Conservation (phyloP, 1,140 invertebrate species). For the Phthorimaea operculella region DNA sequence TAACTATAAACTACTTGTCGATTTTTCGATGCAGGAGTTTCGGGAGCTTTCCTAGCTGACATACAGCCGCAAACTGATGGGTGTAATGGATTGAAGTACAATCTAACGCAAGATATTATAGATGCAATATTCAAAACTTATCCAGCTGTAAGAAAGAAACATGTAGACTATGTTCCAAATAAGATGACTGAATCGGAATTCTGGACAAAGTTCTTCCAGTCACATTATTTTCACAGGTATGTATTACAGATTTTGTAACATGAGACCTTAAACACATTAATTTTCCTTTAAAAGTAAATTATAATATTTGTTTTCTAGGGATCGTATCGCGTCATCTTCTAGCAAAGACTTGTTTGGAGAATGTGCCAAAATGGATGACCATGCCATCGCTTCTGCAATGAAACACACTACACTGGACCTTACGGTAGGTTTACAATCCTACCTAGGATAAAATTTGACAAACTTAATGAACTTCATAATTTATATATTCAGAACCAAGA, state of each 20-base stretch:
- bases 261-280: no score
- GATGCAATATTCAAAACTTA: slow-evolving; percentile 99
- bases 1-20: no score
- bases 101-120: slow-evolving; percentile 96
- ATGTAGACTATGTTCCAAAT: slow-evolving; percentile 94
- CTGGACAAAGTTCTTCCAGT: slow-evolving; percentile 99
- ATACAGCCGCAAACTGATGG: slow-evolving; percentile 98
- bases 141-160: slow-evolving; percentile 97
- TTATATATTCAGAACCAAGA: no score
- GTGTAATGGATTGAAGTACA: slow-evolving; percentile 96
- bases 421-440: slow-evolving; percentile 30
- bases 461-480: no score
- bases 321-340: slow-evolving; percentile 84
- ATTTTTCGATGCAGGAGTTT: slow-evolving; percentile 71
- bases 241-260: neutral
- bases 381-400: slow-evolving; percentile 81
- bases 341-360: slow-evolving; percentile 96
- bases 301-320: slow-evolving; percentile 66
- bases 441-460: no score
- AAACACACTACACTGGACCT: slow-evolving; percentile 60
- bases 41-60: slow-evolving; percentile 90
- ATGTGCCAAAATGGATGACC: slow-evolving; percentile 96
- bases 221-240: slow-evolving; percentile 96
- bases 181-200: slow-evolving; percentile 97
- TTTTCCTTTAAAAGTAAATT: no score